phyloP scores from a whole-genome alignment of 1,140 invertebrate species.

The Protaetia brevitarsis region DNA sequence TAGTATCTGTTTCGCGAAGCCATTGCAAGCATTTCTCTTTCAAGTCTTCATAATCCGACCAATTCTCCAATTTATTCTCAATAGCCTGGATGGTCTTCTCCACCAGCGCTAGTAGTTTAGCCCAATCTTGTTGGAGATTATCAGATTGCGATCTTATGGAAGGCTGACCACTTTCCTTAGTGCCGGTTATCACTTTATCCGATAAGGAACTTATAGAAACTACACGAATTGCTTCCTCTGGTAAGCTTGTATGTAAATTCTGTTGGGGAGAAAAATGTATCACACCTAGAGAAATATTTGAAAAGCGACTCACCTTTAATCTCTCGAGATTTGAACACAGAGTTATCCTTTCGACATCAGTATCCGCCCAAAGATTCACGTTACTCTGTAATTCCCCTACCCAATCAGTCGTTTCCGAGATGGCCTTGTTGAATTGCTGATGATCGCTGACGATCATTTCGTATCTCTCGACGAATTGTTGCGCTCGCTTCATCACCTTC shows the following conservation, averaged over 20 bases:
- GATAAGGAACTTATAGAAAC: conserved; percentile 75
- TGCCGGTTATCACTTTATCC: conserved; percentile 87
- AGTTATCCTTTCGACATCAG: conserved; percentile 81
- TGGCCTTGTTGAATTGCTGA: conserved; percentile 86
- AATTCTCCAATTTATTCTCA: conserved; percentile 81
- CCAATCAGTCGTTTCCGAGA: conserved; percentile 87
- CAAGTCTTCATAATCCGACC: conserved; percentile 87
- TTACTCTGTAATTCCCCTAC: conserved; percentile 85
- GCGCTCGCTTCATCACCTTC: conserved; percentile 64
- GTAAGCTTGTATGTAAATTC: conserved; percentile 73
- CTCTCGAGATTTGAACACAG: conserved; percentile 90
- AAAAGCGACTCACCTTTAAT: conserved; percentile 59
- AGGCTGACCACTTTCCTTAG: conserved; percentile 78
- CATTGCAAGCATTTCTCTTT: conserved; percentile 83
- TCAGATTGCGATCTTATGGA: conserved; percentile 84
- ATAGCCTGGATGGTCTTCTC: conserved; percentile 73
- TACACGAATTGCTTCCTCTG: conserved; percentile 83
- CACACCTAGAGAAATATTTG: neutral
- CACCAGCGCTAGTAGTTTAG: conserved; percentile 73
- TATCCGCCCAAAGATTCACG: conserved; percentile 81
- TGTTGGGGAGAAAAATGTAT: conserved; percentile 37
- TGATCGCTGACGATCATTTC: conserved; percentile 90
- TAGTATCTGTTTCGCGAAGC: conserved; percentile 84
- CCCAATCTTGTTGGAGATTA: conserved; percentile 85
- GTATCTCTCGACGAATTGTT: conserved; percentile 73